These are phyloP conservation scores for Polypedilum pembai DNA, from an alignment of 1,140 invertebrate species.

Conservation along the genomic window DNA sequence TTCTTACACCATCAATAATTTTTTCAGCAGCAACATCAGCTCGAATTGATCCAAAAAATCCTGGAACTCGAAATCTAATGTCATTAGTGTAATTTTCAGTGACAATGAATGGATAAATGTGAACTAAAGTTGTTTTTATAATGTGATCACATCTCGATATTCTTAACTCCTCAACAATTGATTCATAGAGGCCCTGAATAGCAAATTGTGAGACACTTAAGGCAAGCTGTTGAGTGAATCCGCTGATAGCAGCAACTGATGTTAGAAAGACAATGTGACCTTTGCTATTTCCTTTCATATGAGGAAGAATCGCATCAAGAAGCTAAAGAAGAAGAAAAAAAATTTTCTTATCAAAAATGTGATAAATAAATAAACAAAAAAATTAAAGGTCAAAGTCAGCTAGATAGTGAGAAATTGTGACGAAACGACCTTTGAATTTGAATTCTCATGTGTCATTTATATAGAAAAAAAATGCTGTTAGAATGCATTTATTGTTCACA, in stretches of 20 bases:
- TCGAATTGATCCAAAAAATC: constrained; percentile 57
- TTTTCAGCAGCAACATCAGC: constrained; percentile 48
- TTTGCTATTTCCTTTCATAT: constrained; percentile 54
- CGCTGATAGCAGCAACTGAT: constrained; percentile 61
- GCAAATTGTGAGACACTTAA: constrained; percentile 66
- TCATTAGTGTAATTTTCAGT: constrained; percentile 47
- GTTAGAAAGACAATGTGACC: constrained; percentile 64
- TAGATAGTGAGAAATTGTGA: too few species aligned
- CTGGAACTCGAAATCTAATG: constrained; percentile 55
- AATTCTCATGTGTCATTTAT: too few species aligned
- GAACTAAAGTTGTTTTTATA: constrained; percentile 51
- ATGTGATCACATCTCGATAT: constrained; percentile 46
- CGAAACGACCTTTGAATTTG: too few species aligned
- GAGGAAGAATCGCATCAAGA: constrained; percentile 56
- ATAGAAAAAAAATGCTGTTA: neutral
- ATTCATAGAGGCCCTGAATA: constrained; percentile 56
- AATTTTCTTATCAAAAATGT: neutral
- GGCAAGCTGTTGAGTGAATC: constrained; percentile 53
- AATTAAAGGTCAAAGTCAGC: too few species aligned
- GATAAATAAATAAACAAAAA: constrained; percentile 22
- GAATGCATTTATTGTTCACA: constrained; percentile 21
- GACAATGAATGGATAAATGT: constrained; percentile 57
- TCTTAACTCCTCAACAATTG: constrained; percentile 51
- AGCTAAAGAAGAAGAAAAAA: constrained; percentile 46
- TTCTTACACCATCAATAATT: constrained; percentile 52